Base-by-base conservation (phyloP, 2,797 vertebrate genomes). In the Darevskia mixta region DNA sequence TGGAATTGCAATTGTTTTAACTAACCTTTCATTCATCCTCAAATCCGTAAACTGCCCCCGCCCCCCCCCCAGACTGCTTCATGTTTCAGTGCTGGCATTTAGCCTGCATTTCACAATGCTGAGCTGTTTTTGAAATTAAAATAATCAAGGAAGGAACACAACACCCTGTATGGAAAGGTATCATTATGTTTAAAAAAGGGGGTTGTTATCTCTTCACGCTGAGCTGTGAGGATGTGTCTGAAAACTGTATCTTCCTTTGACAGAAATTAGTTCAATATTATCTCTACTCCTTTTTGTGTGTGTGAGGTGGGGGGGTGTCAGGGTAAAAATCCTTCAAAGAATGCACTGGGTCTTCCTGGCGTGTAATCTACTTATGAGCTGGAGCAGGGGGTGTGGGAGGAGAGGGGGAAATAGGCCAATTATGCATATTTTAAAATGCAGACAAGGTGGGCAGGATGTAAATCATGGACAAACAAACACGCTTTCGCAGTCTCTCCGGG, bases 221-320 rank as follows among this genome's bases (percentile, higher is more conserved):
- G 93, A 95, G 91, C 32, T 29, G 72, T 87, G 79, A 82, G 83
- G 43, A 76, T 0, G 38, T 85, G 76, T 49, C 72, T 91, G 84
- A 94, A 93, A 92, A 91, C 87, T 61, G 64, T 61, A 80, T 94
- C 86, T 93, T 89, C 79, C 79, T 93, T 84, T 15, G 6, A 91
- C 66, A 93, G 89, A 89, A 95, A 92, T 92, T 95, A 93, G 95
- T 95, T 96, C 95, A 92, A 95, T 72, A 91, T 87, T 87, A 45
- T 83, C 79, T 90, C 93, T 87, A 69, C 32, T 32, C 85, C 27
- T 8, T 18, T 55, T 13, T 5, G 49, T 55, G 49, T 3, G 13
- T 15, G 13, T 0, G 1, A 11, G 13, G 13, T n/a, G 49, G 13
- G 49, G 11, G 10, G 0, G 11, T 55, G 49, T 15, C 13, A 55